Conservation (phyloP, 2,888 invertebrate genomes). For the Plutella xylostella region DNA sequence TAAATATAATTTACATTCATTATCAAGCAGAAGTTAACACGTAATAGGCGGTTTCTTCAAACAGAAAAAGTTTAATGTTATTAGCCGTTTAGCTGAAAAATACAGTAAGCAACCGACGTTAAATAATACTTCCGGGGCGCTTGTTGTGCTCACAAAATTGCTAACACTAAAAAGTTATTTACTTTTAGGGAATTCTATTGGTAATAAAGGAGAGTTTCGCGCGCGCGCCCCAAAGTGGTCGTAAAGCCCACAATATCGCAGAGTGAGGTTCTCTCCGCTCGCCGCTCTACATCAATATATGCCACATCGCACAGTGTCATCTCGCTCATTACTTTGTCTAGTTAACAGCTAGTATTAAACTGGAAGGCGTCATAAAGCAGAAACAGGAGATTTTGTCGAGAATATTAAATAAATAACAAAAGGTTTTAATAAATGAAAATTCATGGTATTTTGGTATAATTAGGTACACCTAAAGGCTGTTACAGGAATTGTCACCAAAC, state of each 20-base stretch:
- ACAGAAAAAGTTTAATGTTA: conserved; percentile 5
- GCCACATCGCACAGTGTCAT: background rate
- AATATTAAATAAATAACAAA: too few species aligned
- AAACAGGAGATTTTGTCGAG: too few species aligned
- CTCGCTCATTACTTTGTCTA: background rate
- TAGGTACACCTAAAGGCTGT: too few species aligned
- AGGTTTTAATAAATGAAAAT: too few species aligned
- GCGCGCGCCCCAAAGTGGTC: conserved; percentile 27
- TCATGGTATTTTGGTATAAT: too few species aligned
- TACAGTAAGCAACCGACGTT: background rate
- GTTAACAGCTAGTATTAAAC: background rate
- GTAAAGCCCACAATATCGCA: conserved; percentile 34
- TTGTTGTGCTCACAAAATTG: conserved; percentile 11
- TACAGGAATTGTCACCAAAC: too few species aligned
- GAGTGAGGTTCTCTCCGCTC: conserved; percentile 17
- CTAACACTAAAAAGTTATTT: conserved; percentile 28
- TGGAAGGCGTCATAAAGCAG: too few species aligned
- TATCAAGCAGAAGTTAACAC: conserved; percentile 25
- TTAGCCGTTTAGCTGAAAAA: background rate
- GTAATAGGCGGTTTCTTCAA: conserved; percentile 23
- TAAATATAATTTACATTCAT: conserved; percentile 58
- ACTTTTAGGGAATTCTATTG: conserved; percentile 32
- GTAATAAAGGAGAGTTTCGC: conserved; percentile 31
- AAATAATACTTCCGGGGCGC: background rate
- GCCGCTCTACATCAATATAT: background rate